Base-by-base conservation (phyloP, 92 coral and sea anemone species). In the Nematostella vectensis region DNA sequence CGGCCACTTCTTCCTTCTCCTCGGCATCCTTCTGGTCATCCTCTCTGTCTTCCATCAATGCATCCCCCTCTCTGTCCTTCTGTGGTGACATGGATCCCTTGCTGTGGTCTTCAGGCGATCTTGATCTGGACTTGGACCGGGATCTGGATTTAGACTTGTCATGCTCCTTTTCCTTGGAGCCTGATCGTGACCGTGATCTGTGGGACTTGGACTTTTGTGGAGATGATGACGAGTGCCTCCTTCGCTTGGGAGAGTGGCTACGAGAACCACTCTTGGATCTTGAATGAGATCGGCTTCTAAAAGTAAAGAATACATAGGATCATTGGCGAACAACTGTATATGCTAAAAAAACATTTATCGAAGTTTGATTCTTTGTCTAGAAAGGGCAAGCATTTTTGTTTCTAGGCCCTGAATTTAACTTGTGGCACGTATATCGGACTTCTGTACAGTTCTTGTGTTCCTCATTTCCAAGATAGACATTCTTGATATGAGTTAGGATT, bases 161-260 rank as follows among this genome's bases (percentile, higher is more conserved):
- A 0, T 44, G 63, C 4, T 64, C 51, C 43, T 66, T 66, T 24
- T 55, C 57, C 12, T 59, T 59, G 0, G 63, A 66, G 11, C 40
- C 62, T 11, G 83, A 77, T 62, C 74, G 54, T 11, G 83, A 77
- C 50, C 68, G 81, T 8, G 96, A 88, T 61, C 87, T 78, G 47
- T 75, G 70, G 49, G 54, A 87, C 1, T 87, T 71, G 1, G 87
- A 79, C 45, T 50, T 63, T 11, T 45, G 51, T 11, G 82, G 67
- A 9, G 63, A 57, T 28, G 78, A 61, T 3, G 88, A 71, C 24
- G 81, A 82, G 55, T 49, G 88, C 31, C 79, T 88, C 29, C 85
- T 88, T 3, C 94, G 82, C 74, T 72, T 93, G 50, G 99, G 99
- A 30, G 99, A 93, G 55, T 73, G 83, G 10, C 94, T 78, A 57